Conservation (phyloP, 2,888 invertebrate genomes). For the Tachina lurida region DNA sequence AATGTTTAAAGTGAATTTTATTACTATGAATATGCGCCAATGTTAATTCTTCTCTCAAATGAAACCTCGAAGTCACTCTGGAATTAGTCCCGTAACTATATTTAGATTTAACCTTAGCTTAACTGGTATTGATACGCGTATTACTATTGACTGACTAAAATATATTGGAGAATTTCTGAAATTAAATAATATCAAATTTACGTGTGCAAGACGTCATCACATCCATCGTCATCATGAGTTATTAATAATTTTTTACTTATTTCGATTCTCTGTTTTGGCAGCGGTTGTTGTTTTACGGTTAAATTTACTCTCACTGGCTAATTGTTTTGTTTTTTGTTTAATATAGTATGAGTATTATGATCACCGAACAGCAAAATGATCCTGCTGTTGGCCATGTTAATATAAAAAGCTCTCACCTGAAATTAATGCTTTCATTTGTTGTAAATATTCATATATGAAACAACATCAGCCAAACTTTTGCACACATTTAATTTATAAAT, state of each 20-base stretch:
- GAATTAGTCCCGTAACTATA: too few relatives aligned
- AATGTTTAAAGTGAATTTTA: too few relatives aligned
- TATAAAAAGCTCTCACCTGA: slow-evolving; percentile 78
- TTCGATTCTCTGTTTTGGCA: slow-evolving; percentile 44
- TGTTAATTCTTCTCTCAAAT: too few relatives aligned
- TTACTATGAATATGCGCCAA: too few relatives aligned
- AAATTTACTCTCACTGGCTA: slow-evolving; percentile 49
- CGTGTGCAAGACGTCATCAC: background rate
- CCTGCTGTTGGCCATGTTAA: slow-evolving; percentile 58
- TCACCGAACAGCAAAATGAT: slow-evolving; percentile 49
- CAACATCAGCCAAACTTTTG: slow-evolving; percentile 49
- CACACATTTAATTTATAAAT: slow-evolving; percentile 12
- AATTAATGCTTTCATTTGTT: slow-evolving; percentile 77
- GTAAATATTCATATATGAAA: slow-evolving; percentile 75
- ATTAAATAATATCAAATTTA: slow-evolving; percentile 4
- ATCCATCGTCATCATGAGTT: background rate
- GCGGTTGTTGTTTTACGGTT: slow-evolving; percentile 10
- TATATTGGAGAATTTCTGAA: slow-evolving; percentile 12
- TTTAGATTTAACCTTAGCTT: too few relatives aligned
- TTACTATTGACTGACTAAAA: background rate
- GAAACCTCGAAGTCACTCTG: too few relatives aligned
- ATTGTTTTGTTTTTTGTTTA: slow-evolving; percentile 35
- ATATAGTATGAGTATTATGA: slow-evolving; percentile 32
- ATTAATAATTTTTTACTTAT: slow-evolving; percentile 8
- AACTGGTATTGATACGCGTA: too few relatives aligned